phyloP scores from a whole-genome alignment of 2,888 invertebrate species.

The Athalia cordata region DNA sequence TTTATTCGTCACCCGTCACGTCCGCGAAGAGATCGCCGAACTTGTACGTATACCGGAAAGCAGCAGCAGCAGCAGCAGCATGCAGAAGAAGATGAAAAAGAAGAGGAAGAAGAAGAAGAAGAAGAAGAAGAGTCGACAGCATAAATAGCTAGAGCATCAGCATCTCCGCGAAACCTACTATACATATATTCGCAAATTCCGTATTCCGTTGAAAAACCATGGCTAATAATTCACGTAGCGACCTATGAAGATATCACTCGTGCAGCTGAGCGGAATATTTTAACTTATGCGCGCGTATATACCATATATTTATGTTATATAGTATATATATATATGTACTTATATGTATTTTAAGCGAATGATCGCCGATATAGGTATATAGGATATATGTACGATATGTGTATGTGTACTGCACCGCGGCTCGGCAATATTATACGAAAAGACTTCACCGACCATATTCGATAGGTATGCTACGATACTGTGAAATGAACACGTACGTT shows the following conservation, averaged over 20 bases:
- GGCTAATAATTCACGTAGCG: slow-evolving; percentile 61
- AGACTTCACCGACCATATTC: too few species aligned
- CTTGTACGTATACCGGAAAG: too few species aligned
- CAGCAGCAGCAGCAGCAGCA: not conserved
- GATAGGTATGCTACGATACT: too few species aligned
- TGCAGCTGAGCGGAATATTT: slow-evolving; percentile 59
- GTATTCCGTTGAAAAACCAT: slow-evolving; percentile 53
- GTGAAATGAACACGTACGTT: too few species aligned
- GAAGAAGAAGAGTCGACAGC: not conserved
- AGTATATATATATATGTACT: not conserved
- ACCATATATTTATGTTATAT: slow-evolving; percentile 50
- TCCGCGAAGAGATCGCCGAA: too few species aligned
- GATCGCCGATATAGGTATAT: too few species aligned
- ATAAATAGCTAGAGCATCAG: not conserved
- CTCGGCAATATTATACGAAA: too few species aligned
- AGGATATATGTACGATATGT: too few species aligned
- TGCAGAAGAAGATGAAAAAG: not conserved
- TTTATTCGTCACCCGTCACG: too few species aligned
- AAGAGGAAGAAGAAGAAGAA: slow-evolving; percentile 3
- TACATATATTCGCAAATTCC: slow-evolving; percentile 50
- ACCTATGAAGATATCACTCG: slow-evolving; percentile 68
- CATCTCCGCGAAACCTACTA: slow-evolving; percentile 52
- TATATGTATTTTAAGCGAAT: too few species aligned
- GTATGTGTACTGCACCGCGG: too few species aligned
- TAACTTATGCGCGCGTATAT: slow-evolving; percentile 48